Base-by-base conservation (phyloP, 2,888 invertebrate genomes). In the Strigamia maritima region DNA sequence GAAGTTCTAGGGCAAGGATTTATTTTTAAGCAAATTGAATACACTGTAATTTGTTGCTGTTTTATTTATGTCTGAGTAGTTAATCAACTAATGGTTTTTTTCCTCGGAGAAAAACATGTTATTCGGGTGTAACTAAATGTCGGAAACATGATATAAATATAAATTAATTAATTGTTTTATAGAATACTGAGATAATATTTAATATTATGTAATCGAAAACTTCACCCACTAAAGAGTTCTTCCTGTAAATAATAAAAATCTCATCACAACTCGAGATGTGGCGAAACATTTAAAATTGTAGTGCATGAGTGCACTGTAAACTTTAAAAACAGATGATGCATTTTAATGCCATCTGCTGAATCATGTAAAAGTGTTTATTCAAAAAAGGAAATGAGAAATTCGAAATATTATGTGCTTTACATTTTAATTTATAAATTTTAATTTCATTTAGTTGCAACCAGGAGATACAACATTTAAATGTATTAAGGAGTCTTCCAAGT, bases 401-500 rank as follows among this genome's bases (percentile, higher is more conserved):
- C 1, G 0, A 75, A 75, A 19, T 38, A 75, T n/a, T 10, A 75
- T 38, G 40, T 19, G 16, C 2, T 35, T 26, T n/a, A 0, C 75
- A 75, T 75, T 75, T 75, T 75, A 75, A 35, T n/a, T n/a, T 38
- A 38, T 76, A 76, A 35, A 35, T 38, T 35, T 76, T 38, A 8
- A 35, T 19, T 38, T 19, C 8, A 19, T 54, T 54, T 76, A 77
- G 77, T 49, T 44, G 40, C 49, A 44, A 49, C 24, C 78, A 78
- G 22, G 79, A 79, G 16, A 24, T 75, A 19, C 79, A 79, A 14
- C 40, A 75, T 24, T 12, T 79, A 22, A 70, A 75, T 75, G 75
- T 79, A n/a, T 40, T 79, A 24, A 35, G 79, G 19, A 79, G 44
- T 75, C 40, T 79, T 31, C 79, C 79, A 35, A 70, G 49, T 75